A percentile compares a stretch with the other conserved stretches of the same genome.
Conservation (phyloP, 2,797 vertebrate species). For the Avahi laniger region DNA sequence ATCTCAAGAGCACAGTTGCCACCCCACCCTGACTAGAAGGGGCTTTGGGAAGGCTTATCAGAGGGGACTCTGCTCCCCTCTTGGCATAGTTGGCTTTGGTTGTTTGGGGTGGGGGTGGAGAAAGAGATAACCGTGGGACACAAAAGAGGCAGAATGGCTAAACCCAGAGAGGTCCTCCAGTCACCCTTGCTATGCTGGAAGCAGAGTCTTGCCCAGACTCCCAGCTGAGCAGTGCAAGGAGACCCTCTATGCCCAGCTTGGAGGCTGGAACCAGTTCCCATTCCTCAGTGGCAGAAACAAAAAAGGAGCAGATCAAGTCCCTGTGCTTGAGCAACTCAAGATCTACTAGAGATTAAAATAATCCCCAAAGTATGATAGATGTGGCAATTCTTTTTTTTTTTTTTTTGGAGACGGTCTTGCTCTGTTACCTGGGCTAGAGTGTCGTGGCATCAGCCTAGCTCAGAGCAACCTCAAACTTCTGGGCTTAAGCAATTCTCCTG, state of each 20-base stretch:
- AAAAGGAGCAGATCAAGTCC: neutral
- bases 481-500: too few species aligned
- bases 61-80: neutral
- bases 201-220: neutral
- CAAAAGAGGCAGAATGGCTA: neutral
- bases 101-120: neutral
- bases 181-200: neutral
- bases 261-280: neutral
- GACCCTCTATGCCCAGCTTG: neutral
- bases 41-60: neutral
- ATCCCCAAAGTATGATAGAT: neutral
- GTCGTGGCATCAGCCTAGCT: too few species aligned
- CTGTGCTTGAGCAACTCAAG: neutral
- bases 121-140: neutral
- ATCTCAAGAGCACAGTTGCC: neutral
- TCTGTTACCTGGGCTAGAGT: too few species aligned
- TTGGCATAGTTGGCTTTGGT: neutral
- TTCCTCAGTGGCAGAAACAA: neutral
- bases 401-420: too few species aligned
- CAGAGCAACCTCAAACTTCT: too few species aligned
- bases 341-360: neutral
- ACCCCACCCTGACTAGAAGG: neutral
- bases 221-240: neutral
- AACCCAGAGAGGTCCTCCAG: neutral
- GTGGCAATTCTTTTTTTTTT: neutral